A percentile compares a stretch with the other conserved stretches of the same genome.
Evolutionary conservation across 2,888 invertebrate genomes (phyloP).

Genomic region (Nudaria mundana): DNA sequence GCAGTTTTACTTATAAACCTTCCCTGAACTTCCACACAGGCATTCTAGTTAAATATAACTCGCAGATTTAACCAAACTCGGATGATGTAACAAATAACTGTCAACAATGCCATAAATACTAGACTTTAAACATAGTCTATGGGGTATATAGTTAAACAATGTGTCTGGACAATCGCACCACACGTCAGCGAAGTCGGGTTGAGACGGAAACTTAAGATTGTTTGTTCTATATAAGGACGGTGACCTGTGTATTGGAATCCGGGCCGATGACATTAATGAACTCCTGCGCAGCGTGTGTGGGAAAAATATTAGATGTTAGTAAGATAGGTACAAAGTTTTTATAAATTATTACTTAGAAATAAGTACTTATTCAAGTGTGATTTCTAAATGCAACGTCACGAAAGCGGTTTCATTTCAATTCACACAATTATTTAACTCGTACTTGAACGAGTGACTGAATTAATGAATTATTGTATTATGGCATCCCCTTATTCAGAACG

Average conservation of each 20-base stretch:
- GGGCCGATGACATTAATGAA: slow-evolving; percentile 72
- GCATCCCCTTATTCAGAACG: too few species aligned
- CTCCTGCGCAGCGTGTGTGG: slow-evolving; percentile 68
- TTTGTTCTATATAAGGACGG: slow-evolving; percentile 30
- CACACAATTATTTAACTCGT: too few species aligned
- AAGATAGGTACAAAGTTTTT: too few species aligned
- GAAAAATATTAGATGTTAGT: slow-evolving; percentile 7
- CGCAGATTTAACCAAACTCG: slow-evolving; percentile 58
- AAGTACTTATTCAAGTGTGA: too few species aligned
- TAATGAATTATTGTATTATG: too few species aligned
- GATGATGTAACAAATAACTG: slow-evolving; percentile 63
- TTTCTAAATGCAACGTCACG: too few species aligned
- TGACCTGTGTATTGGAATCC: slow-evolving; percentile 80
- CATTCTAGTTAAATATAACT: slow-evolving; percentile 69
- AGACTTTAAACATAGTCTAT: slow-evolving; percentile 60
- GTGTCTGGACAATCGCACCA: slow-evolving; percentile 69
- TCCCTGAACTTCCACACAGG: too few species aligned
- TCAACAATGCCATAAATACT: slow-evolving; percentile 52
- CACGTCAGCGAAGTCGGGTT: slow-evolving; percentile 39
- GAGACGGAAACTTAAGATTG: slow-evolving; percentile 34
- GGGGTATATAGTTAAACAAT: slow-evolving; percentile 58
- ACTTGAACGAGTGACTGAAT: too few species aligned
- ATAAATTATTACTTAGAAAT: too few species aligned
- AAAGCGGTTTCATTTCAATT: too few species aligned
- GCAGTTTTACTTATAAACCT: too few species aligned